Conservation (phyloP, 2,113 vertebrate species). For the Tupaia tana region DNA sequence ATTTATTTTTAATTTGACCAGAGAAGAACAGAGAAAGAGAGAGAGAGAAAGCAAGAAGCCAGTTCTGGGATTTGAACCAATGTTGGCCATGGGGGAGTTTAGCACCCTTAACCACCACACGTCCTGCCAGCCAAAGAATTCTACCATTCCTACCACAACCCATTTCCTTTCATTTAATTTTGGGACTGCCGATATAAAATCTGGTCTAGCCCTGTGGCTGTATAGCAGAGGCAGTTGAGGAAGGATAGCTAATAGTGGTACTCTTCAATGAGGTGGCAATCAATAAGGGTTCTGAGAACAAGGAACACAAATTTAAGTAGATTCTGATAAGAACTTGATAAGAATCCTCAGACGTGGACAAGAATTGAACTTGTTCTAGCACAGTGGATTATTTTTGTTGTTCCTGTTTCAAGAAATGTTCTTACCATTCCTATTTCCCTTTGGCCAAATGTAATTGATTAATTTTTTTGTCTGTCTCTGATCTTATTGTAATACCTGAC, state of each 20-base stretch:
- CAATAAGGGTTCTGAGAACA: not conserved
- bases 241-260: not conserved
- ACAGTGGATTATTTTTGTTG: not conserved
- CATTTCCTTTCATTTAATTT: not conserved
- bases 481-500: conserved; percentile 63
- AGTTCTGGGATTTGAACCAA: no score
- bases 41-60: no score
- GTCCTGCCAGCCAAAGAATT: not conserved
- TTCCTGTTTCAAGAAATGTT: conserved; percentile 36
- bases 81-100: no score
- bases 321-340: not conserved
- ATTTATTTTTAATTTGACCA: no score
- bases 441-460: conserved; percentile 57
- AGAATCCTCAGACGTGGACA: conserved; percentile 5
- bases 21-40: no score
- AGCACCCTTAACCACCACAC: no score
- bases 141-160: not conserved
- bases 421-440: not conserved
- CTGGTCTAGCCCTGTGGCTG: not conserved
- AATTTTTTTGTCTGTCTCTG: conserved; percentile 33
- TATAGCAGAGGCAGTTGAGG: not conserved
- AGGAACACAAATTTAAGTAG: conserved; percentile 16
- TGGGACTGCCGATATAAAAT: not conserved
- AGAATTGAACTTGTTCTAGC: not conserved
- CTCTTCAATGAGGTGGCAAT: not conserved